A percentile compares a stretch with the other conserved stretches of the same genome.
Evolutionary conservation across 2,888 invertebrate genomes (phyloP).

Genomic region (Lasiommata megera): DNA sequence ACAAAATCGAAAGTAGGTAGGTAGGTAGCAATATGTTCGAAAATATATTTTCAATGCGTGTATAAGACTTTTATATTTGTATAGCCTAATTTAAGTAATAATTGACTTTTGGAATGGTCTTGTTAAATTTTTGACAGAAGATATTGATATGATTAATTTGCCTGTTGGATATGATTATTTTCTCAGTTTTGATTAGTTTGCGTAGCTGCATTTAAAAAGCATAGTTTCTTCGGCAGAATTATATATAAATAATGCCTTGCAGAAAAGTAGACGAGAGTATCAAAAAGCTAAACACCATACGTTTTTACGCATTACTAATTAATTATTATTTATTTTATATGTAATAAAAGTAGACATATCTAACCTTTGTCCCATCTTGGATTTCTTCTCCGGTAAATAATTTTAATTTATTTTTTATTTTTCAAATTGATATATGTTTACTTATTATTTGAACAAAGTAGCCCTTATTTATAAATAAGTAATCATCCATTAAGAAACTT

Average conservation of each 20-base stretch:
- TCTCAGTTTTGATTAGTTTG: background rate
- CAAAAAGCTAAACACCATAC: constrained; percentile 35
- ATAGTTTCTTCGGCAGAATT: constrained; percentile 3
- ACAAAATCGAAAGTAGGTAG: constrained; percentile 29
- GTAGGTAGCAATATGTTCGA: constrained; percentile 43
- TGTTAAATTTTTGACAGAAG: constrained; percentile 44
- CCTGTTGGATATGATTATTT: constrained; percentile 47
- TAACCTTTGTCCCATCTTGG: too few species aligned
- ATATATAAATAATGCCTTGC: constrained; percentile 11
- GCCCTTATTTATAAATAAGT: background rate
- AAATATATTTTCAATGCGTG: constrained; percentile 52
- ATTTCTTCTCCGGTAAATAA: too few species aligned
- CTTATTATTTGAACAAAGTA: background rate
- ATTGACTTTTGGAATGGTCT: constrained; percentile 71
- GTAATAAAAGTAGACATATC: background rate
- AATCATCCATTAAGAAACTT: background rate
- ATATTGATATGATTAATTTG: constrained; percentile 50
- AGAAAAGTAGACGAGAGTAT: constrained; percentile 35
- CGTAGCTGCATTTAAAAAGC: constrained; percentile 21
- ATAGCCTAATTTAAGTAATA: constrained; percentile 57
- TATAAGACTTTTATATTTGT: constrained; percentile 44
- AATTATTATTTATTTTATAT: background rate
- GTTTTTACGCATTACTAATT: constrained; percentile 18
- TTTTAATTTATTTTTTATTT: too few species aligned
- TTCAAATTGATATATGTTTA: background rate